A percentile compares a stretch with the other conserved stretches of the same genome.
Evolutionary conservation across 2,888 invertebrate species (phyloP).

Genomic region (Drosophila kokeensis): DNA sequence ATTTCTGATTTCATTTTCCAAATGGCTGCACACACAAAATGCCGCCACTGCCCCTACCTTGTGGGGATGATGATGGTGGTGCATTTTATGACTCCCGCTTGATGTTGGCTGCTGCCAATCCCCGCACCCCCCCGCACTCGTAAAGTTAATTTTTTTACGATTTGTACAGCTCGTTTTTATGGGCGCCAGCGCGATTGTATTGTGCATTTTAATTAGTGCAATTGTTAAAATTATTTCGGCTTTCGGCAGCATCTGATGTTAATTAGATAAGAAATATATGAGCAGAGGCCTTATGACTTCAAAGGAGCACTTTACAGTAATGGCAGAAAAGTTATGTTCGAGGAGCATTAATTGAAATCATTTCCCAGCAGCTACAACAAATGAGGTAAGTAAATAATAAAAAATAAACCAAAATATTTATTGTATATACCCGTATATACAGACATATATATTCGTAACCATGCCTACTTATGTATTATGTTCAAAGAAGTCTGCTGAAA

Average conservation of each 20-base stretch:
- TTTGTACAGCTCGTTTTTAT: slow-evolving; percentile 19
- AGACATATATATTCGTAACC: background rate
- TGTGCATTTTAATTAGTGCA: slow-evolving; percentile 62
- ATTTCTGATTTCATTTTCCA: slow-evolving; percentile 77
- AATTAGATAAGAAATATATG: slow-evolving; percentile 49
- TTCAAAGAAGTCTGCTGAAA: slow-evolving; percentile 9
- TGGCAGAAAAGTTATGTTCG: slow-evolving; percentile 12
- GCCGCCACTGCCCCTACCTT: slow-evolving; percentile 31
- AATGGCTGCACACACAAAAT: slow-evolving; percentile 68
- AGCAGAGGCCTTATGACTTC: slow-evolving; percentile 14
- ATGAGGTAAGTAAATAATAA: slow-evolving; percentile 4
- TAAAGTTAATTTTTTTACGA: slow-evolving; percentile 23
- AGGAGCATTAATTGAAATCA: slow-evolving; percentile 8
- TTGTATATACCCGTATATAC: background rate
- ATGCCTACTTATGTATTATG: background rate
- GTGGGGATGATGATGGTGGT: slow-evolving; percentile 35
- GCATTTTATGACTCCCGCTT: slow-evolving; percentile 19
- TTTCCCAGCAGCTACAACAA: background rate
- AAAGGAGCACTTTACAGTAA: slow-evolving; percentile 12
- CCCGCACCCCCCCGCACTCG: background rate
- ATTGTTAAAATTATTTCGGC: slow-evolving; percentile 56
- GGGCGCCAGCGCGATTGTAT: slow-evolving; percentile 17
- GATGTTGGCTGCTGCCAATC: slow-evolving; percentile 6
- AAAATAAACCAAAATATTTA: no score
- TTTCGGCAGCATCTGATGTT: slow-evolving; percentile 24